Evolutionary conservation across 2,113 vertebrate species (phyloP).

Genomic region (Helogale parvula): DNA sequence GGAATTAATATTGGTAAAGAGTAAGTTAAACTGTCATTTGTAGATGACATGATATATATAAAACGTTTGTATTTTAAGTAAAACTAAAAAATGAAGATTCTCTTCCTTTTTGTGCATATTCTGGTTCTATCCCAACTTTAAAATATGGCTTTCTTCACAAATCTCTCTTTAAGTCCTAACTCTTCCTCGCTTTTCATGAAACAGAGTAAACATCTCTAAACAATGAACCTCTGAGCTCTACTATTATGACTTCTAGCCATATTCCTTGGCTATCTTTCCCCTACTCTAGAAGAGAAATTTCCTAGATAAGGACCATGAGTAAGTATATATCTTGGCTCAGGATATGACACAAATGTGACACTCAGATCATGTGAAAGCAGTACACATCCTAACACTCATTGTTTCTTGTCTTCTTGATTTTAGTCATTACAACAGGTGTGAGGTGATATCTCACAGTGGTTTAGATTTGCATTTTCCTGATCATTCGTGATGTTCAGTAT

Average conservation of each 20-base stretch:
- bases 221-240: neutral
- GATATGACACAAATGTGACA: conserved; percentile 14
- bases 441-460: neutral
- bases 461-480: neutral
- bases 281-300: neutral
- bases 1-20: no score
- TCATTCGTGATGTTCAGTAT: neutral
- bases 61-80: conserved; percentile 19
- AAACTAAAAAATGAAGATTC: conserved; percentile 8
- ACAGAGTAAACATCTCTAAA: neutral
- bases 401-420: neutral
- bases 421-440: neutral
- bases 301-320: neutral
- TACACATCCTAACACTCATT: neutral
- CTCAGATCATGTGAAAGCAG: conserved; percentile 30
- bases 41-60: no score
- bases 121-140: conserved; percentile 37
- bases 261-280: neutral
- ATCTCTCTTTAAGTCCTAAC: neutral
- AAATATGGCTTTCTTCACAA: conserved; percentile 40
- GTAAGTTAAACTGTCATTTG: no score
- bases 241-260: neutral
- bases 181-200: conserved; percentile 5
- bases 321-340: neutral
- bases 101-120: neutral